Evolutionary conservation across 2,113 vertebrate species (phyloP), one percentile per base, ranked within the genome.

Genomic region (Mustela lutreola): DNA sequence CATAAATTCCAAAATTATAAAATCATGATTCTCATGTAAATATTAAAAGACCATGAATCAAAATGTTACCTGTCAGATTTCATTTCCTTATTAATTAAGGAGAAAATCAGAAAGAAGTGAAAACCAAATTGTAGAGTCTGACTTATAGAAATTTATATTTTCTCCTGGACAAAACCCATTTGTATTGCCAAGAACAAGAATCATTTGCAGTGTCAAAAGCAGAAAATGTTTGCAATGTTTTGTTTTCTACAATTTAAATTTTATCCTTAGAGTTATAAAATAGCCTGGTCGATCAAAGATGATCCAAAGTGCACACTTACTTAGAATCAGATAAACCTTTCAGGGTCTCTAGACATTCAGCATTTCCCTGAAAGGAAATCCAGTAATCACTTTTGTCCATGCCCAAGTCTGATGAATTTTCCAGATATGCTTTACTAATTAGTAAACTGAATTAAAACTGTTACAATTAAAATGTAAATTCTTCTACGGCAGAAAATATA

Each of bases 1-100:
- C 67, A 67, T 92, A 84, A 88, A 88, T 95, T 95, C 60, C 24
- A 93, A 95, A 90, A 89, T 58, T 26, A 7, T 62, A 89, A 92
- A 96, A 71, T 81, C 70, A 92, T 63, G 9, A 70, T 19, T 88
- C 42, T 92, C 58, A 86, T 48, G 70, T 28, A 96, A 94, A 80
- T 87, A 50, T 42, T 88, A 67, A 82, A 95, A 90, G 53, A 92
- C 73, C 10, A 88, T 14, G 45, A 93, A 56, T 93, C 73, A 94
- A 96, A 91, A 94, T 96, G 56, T 93, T 76, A 73, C 67, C 36
- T 78, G 19, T 63, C 71, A 89, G 48, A 93, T 82, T 63, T 76
- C 84, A 80, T 85, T 92, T 91, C 92, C 24, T 65, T 78, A 86
- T 39, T 96, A 80, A 94, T 90, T 76, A 94, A 97, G 48, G 7